These are phyloP conservation scores for Mythimna ferrago DNA, from an alignment of 2,888 invertebrate species.

Conservation along the genomic window DNA sequence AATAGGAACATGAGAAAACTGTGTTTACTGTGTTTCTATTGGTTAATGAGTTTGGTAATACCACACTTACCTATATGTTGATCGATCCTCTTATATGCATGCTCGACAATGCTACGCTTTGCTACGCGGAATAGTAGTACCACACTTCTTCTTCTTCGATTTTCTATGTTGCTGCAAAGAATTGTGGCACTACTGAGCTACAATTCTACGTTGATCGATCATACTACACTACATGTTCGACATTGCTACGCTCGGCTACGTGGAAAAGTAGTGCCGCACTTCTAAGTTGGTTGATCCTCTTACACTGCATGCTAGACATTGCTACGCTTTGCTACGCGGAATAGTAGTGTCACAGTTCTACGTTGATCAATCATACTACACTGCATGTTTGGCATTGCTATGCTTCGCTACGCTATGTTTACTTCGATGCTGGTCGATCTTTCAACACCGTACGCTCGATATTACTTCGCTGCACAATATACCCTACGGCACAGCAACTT, in stretches of 20 bases:
- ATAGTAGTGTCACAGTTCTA: neutral
- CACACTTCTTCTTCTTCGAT: neutral
- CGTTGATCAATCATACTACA: slow-evolving; percentile 1
- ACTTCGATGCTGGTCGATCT: neutral
- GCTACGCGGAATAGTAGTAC: neutral
- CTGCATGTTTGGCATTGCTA: neutral
- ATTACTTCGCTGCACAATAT: neutral
- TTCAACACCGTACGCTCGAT: neutral
- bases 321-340: neutral
- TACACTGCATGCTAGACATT: neutral
- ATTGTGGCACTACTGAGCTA: too few species aligned
- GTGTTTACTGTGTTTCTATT: too few species aligned
- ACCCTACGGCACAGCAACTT: slow-evolving; percentile 5
- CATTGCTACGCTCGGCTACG: neutral
- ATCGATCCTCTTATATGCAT: too few species aligned
- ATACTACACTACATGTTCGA: neutral
- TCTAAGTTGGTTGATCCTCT: neutral
- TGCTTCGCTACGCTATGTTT: neutral
- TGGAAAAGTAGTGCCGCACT: neutral
- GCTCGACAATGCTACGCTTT: neutral
- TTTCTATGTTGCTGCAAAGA: too few species aligned
- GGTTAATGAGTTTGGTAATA: neutral
- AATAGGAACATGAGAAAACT: too few species aligned
- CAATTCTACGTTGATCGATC: too few species aligned
- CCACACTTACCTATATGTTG: too few species aligned